Percentiles rank a stretch among this genome's conserved stretches.
These are phyloP conservation scores for Iguana delicatissima DNA, from an alignment of 2,797 vertebrate genomes.

Conservation along the genomic window DNA sequence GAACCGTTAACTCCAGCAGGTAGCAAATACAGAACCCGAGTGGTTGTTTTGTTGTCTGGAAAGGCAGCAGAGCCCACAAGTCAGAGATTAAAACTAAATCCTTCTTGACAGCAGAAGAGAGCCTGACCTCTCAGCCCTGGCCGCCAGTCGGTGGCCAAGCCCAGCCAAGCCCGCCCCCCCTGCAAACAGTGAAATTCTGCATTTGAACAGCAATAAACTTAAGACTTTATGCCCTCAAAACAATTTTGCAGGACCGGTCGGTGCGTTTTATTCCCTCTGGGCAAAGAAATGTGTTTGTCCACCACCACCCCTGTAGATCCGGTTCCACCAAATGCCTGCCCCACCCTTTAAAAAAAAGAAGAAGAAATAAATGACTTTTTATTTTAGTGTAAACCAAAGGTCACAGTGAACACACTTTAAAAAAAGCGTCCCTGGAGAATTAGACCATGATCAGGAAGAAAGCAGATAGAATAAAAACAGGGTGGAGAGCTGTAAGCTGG, in stretches of 20 bases:
- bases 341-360: neutral
- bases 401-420: neutral
- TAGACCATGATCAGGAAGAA: neutral
- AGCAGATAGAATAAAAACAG: neutral
- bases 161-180: neutral
- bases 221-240: neutral
- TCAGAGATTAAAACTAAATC: conserved; percentile 9
- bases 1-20: too few relatives aligned
- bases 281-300: neutral
- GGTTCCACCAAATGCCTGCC: neutral
- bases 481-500: too few relatives aligned
- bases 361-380: neutral
- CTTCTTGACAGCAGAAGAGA: neutral
- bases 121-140: neutral
- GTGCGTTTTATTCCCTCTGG: neutral
- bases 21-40: neutral
- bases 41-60: neutral
- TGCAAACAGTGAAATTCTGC: too few relatives aligned
- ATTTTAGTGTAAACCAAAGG: conserved; percentile 21
- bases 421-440: neutral
- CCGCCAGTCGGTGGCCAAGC: neutral
- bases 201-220: neutral
- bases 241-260: neutral
- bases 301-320: neutral
- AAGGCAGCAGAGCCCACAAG: neutral